phyloP scores from a whole-genome alignment of 2,797 vertebrate species.

The Melopsittacus undulatus region DNA sequence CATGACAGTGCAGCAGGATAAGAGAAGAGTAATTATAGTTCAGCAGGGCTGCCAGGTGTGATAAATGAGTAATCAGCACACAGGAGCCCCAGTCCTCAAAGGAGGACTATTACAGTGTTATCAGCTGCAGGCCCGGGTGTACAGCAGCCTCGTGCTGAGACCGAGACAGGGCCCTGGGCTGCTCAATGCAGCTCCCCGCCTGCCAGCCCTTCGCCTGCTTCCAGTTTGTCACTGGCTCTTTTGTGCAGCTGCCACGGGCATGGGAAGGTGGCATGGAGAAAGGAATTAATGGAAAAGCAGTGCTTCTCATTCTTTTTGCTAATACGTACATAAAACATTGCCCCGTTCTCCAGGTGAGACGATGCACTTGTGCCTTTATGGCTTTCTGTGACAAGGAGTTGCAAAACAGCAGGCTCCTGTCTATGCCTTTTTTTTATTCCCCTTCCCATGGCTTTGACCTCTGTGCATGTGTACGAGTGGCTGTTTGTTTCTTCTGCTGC shows the following conservation, averaged over 20 bases:
- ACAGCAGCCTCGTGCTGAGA: slow-evolving; percentile 75
- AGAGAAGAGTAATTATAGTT: slow-evolving; percentile 99
- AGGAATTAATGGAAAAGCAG: background rate
- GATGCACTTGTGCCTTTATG: background rate
- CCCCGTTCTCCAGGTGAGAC: background rate
- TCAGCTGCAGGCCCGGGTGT: slow-evolving; percentile 90
- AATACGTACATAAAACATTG: background rate
- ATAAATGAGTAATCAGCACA: slow-evolving; percentile 99
- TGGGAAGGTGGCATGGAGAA: background rate
- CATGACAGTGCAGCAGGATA: slow-evolving; percentile 98
- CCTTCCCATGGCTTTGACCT: background rate
- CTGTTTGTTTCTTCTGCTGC: background rate
- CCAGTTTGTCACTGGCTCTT: slow-evolving; percentile 53
- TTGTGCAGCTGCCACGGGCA: slow-evolving; percentile 70
- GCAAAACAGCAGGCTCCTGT: background rate
- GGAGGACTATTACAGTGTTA: slow-evolving; percentile 99
- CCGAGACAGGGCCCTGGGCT: slow-evolving; percentile 84
- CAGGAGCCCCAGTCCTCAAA: slow-evolving; percentile 94
- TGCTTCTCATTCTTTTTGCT: background rate
- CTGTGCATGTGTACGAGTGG: background rate
- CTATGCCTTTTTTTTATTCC: background rate
- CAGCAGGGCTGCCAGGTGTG: slow-evolving; percentile 99
- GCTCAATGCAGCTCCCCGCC: slow-evolving; percentile 73
- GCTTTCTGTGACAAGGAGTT: background rate
- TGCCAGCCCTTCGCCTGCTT: slow-evolving; percentile 45